Conservation (phyloP, 1,140 invertebrate species). For the Cydia fagiglandana region DNA sequence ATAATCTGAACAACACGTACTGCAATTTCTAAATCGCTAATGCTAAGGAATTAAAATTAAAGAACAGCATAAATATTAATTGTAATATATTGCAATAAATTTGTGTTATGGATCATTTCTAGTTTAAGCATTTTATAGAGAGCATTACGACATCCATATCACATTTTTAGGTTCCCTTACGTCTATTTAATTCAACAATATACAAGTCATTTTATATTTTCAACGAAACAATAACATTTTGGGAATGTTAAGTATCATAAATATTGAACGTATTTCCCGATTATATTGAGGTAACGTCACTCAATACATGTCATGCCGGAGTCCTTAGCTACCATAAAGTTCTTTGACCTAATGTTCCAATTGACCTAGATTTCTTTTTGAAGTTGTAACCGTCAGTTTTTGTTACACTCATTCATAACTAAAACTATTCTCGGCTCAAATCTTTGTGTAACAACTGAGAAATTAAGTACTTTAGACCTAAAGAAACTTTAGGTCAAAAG, state of each 20-base stretch:
- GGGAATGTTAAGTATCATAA: constrained; percentile 58
- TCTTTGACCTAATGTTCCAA: neutral
- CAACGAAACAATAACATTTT: constrained; percentile 66
- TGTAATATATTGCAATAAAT: constrained; percentile 61
- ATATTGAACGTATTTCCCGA: neutral
- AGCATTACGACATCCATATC: constrained; percentile 77
- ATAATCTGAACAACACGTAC: constrained; percentile 5
- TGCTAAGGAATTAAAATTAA: constrained; percentile 39
- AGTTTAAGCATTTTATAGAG: constrained; percentile 66
- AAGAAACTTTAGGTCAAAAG: constrained; percentile 18
- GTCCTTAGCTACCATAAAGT: neutral
- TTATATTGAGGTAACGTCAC: neutral
- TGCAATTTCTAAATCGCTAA: constrained; percentile 1
- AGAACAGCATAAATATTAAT: constrained; percentile 45
- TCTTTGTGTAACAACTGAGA: no score
- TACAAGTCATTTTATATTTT: constrained; percentile 61
- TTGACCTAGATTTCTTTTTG: neutral
- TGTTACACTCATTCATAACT: neutral
- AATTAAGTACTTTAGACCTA: neutral
- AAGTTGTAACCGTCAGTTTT: neutral
- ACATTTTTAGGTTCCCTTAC: constrained; percentile 69
- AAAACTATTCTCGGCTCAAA: neutral
- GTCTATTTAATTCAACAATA: constrained; percentile 66
- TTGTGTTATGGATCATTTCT: constrained; percentile 50
- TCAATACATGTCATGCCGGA: neutral